phyloP scores from a whole-genome alignment of 2,113 vertebrate genomes.

The Cebidichthys violaceus region DNA sequence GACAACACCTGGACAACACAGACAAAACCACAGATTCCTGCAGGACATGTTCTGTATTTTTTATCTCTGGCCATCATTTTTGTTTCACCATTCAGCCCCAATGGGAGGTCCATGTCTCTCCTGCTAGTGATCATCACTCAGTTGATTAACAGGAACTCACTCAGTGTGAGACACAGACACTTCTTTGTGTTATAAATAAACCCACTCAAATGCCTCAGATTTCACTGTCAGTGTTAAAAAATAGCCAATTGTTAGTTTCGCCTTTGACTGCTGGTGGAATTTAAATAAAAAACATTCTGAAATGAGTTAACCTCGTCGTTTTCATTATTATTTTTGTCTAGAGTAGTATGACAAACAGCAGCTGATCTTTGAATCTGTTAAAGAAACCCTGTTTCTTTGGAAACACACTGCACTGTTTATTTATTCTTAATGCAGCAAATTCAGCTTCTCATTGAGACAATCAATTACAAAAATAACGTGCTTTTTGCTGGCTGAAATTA shows the following conservation, averaged over 20 bases:
- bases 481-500: background rate
- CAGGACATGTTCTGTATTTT: background rate
- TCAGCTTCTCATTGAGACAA: background rate
- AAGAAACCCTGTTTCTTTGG: background rate
- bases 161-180: background rate
- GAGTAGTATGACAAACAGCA: background rate
- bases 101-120: slow-evolving; percentile 7
- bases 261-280: background rate
- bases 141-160: slow-evolving; percentile 22
- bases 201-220: background rate
- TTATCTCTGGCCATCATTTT: background rate
- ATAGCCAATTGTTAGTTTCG: background rate
- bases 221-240: slow-evolving; percentile 1
- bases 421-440: background rate
- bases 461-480: background rate
- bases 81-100: background rate
- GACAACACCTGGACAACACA: background rate
- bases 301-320: background rate
- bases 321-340: background rate
- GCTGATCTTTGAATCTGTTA: background rate
- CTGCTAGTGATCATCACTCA: slow-evolving; percentile 1
- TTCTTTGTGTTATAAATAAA: slow-evolving; percentile 17
- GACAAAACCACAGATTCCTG: background rate
- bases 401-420: background rate
- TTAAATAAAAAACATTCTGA: background rate